A percentile compares a stretch with the other conserved stretches of the same genome.
phyloP scores from a whole-genome alignment of 35 echinoderm and acorn worm species.

The Hemicentrotus pulcherrimus region DNA sequence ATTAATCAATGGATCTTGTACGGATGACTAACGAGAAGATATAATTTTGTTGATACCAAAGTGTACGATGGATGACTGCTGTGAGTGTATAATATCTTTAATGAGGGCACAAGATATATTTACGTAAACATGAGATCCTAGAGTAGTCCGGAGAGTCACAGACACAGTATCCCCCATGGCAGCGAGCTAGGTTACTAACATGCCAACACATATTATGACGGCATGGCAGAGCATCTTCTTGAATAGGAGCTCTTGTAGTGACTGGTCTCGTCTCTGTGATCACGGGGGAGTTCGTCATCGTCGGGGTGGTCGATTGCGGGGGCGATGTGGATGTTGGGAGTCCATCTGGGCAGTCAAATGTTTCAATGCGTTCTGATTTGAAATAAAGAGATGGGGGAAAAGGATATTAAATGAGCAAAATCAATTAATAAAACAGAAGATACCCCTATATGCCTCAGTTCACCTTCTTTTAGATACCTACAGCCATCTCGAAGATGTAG shows the following conservation, averaged over 20 bases:
- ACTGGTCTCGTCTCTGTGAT: conserved; percentile 38
- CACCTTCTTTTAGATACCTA: too few species aligned
- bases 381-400: neutral
- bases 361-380: neutral
- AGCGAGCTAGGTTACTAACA: conserved; percentile 62
- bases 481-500: too few species aligned
- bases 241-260: conserved; percentile 48
- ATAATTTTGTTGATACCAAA: neutral
- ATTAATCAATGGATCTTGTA: too few species aligned
- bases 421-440: too few species aligned
- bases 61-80: too few species aligned
- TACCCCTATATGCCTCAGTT: too few species aligned
- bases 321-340: conserved; percentile 15
- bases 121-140: conserved; percentile 77
- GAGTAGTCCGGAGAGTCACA: conserved; percentile 78
- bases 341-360: neutral
- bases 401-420: neutral
- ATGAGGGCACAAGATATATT: conserved; percentile 28
- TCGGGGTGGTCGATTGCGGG: neutral
- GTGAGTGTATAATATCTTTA: too few species aligned
- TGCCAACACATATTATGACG: conserved; percentile 63
- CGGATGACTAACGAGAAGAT: too few species aligned
- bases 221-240: conserved; percentile 60
- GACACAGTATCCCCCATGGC: conserved; percentile 66
- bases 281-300: neutral